Evolutionary conservation across 1,140 invertebrate species (phyloP).

Genomic region (Zaprionus taronus): DNA sequence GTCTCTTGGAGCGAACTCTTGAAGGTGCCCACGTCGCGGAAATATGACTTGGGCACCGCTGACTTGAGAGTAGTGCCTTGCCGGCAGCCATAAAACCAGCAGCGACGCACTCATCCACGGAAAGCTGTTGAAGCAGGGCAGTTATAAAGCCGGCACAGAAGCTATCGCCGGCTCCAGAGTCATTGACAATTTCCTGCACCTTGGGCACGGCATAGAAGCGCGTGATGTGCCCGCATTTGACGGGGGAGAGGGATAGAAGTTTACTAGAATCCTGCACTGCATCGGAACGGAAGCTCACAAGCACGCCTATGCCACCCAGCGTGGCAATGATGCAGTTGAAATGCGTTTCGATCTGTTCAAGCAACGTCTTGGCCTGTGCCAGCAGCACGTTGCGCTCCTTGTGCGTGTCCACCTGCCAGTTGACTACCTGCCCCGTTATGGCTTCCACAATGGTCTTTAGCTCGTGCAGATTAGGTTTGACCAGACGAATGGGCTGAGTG

Average conservation of each 20-base stretch:
- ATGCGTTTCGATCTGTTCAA: slow-evolving; percentile 65
- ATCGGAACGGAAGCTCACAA: slow-evolving; percentile 80
- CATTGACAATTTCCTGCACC: slow-evolving; percentile 86
- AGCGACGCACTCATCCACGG: slow-evolving; percentile 85
- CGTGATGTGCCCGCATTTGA: slow-evolving; percentile 22
- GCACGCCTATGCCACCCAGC: slow-evolving; percentile 86
- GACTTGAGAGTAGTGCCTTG: slow-evolving; percentile 85
- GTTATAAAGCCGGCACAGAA: slow-evolving; percentile 87
- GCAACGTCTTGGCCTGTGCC: slow-evolving; percentile 42
- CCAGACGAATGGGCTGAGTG: slow-evolving; percentile 86
- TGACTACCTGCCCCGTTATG: slow-evolving; percentile 41
- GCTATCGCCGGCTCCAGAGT: slow-evolving; percentile 88
- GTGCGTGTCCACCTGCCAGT: slow-evolving; percentile 20
- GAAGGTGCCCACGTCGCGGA: slow-evolving; percentile 40
- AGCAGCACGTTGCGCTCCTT: slow-evolving; percentile 41
- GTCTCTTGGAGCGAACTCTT: slow-evolving; percentile 45
- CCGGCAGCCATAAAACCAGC: slow-evolving; percentile 86
- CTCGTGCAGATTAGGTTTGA: slow-evolving; percentile 91
- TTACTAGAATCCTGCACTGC: slow-evolving; percentile 55
- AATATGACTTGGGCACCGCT: slow-evolving; percentile 85
- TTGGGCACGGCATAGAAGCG: slow-evolving; percentile 85
- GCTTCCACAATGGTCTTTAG: slow-evolving; percentile 86
- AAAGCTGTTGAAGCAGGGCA: slow-evolving; percentile 84
- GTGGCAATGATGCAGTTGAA: slow-evolving; percentile 87
- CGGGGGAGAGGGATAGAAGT: slow-evolving; percentile 36